phyloP scores from a whole-genome alignment of 2,888 invertebrate genomes.

The Lasioglossum villosulum region DNA sequence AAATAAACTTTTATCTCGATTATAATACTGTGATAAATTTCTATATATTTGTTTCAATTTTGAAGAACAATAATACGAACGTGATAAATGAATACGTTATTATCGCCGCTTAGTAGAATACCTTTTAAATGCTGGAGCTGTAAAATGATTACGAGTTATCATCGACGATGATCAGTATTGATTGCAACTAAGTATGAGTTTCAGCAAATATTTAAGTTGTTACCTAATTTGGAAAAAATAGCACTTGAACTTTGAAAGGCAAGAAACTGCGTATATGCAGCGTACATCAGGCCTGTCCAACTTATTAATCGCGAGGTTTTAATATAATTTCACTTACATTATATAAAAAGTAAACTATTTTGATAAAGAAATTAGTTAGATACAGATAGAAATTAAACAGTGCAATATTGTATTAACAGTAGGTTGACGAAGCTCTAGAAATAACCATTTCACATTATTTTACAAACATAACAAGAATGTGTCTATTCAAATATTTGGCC shows the following conservation, averaged over 20 bases:
- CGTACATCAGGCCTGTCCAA: not conserved
- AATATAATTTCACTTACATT: no score
- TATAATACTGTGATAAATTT: not conserved
- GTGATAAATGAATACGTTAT: not conserved
- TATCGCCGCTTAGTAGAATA: not conserved
- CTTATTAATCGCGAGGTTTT: no score
- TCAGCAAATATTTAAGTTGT: not conserved
- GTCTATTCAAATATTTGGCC: no score
- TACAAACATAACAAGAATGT: no score
- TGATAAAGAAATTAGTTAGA: no score
- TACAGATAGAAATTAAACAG: no score
- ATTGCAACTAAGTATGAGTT: not conserved
- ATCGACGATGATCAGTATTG: not conserved
- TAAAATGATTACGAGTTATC: not conserved
- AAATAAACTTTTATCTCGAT: not conserved
- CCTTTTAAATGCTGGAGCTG: not conserved
- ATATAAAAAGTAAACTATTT: no score
- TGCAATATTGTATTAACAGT: no score
- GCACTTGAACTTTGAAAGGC: not conserved
- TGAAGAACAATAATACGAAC: not conserved
- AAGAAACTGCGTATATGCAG: not conserved
- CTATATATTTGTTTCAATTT: not conserved
- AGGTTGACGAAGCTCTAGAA: no score
- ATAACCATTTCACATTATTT: no score
- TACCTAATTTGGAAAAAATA: not conserved